Percentiles rank a stretch among this genome's conserved stretches.
Conservation (phyloP, 2,113 vertebrate genomes). For the Ciconia maguari region DNA sequence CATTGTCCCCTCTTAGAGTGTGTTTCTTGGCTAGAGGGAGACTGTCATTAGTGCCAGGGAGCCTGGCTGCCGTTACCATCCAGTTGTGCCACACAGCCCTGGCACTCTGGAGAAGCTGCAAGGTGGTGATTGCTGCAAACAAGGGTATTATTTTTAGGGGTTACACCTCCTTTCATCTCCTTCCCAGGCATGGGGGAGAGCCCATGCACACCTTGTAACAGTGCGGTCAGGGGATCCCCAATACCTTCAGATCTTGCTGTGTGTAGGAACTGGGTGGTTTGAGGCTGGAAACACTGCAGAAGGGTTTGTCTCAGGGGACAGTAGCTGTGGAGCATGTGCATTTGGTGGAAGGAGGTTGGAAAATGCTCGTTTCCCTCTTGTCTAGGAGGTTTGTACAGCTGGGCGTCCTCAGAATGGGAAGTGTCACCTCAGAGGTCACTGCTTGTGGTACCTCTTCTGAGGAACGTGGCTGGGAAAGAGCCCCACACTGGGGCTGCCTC, state of each 20-base stretch:
- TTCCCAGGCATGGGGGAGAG: neutral
- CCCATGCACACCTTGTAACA: neutral
- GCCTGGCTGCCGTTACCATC: neutral
- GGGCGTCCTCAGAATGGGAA: neutral
- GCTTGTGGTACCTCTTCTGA: neutral
- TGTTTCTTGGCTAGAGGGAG: slow-evolving; percentile 31
- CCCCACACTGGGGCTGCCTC: neutral
- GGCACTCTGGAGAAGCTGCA: neutral
- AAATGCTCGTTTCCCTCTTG: neutral
- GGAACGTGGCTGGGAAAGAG: neutral
- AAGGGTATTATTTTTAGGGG: neutral
- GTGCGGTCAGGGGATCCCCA: neutral
- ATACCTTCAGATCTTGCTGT: neutral
- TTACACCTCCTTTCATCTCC: neutral
- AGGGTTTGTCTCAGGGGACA: neutral
- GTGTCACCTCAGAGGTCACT: neutral
- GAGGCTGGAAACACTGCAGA: neutral
- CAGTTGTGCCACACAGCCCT: neutral
- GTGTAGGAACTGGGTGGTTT: neutral
- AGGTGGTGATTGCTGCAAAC: neutral
- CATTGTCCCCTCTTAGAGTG: neutral
- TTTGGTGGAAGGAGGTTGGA: neutral
- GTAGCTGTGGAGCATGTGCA: neutral
- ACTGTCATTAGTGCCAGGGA: neutral
- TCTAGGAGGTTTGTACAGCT: neutral